Conservation (phyloP, 2,797 vertebrate genomes). For the Synaphobranchus kaupii region DNA sequence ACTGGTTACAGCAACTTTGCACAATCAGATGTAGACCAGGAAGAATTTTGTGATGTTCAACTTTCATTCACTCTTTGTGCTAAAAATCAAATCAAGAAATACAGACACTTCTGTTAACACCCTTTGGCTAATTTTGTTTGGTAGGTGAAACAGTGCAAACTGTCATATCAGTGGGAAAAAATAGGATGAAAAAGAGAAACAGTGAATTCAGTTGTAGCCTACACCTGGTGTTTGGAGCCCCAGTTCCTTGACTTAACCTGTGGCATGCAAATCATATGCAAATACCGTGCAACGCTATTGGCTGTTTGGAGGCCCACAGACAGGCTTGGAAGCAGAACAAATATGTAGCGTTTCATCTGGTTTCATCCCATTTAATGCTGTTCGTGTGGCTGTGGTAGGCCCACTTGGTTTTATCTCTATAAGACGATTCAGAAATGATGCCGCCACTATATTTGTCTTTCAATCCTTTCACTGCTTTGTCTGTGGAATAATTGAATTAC, state of each 20-base stretch:
- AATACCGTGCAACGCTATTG: background rate
- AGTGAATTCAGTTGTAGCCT: background rate
- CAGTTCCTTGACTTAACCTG: background rate
- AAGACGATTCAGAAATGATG: background rate
- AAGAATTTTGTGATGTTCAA: background rate
- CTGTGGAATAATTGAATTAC: background rate
- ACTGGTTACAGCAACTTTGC: conserved; percentile 13
- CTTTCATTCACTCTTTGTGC: background rate
- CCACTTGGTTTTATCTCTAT: background rate
- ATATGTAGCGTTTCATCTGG: background rate
- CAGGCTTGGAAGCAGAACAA: background rate
- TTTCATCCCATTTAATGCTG: background rate
- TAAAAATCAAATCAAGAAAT: background rate
- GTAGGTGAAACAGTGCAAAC: background rate
- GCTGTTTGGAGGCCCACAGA: conserved; percentile 2
- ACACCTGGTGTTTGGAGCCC: conserved; percentile 7
- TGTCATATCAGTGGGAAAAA: background rate
- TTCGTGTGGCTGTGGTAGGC: background rate
- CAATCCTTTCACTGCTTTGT: background rate
- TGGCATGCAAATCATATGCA: conserved; percentile 12
- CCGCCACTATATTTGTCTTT: too few relatives aligned
- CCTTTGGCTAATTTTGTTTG: background rate
- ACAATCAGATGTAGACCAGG: background rate
- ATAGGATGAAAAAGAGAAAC: background rate
- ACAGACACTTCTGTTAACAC: background rate